Evolutionary conservation across 2,888 invertebrate species (phyloP).

Genomic region (Amphimallon solstitiale): DNA sequence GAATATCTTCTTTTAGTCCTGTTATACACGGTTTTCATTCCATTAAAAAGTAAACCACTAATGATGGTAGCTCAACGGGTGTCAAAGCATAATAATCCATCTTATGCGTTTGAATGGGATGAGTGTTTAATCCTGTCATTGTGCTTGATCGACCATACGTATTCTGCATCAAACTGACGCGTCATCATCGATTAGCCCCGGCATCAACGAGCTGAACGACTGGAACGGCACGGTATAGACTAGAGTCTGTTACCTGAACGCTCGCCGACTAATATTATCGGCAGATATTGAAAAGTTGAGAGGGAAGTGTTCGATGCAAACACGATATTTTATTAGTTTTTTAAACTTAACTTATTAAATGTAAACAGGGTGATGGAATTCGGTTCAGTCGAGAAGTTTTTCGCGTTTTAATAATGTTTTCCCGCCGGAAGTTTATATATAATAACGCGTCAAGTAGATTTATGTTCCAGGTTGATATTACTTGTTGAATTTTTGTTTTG

Average conservation of each 20-base stretch:
- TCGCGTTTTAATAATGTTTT: constrained; percentile 1
- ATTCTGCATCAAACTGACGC: constrained; percentile 18
- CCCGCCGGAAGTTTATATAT: not conserved
- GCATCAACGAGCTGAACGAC: constrained; percentile 44
- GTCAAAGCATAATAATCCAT: constrained; percentile 61
- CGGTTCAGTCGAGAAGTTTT: constrained; percentile 14
- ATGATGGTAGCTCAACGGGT: constrained; percentile 54
- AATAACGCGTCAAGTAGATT: constrained; percentile 13
- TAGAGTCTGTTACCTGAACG: constrained; percentile 49
- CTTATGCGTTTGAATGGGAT: constrained; percentile 61
- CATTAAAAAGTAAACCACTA: constrained; percentile 52
- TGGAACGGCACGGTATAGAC: constrained; percentile 36
- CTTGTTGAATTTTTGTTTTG: too few relatives aligned
- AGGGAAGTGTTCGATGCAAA: constrained; percentile 52
- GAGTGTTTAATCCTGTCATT: constrained; percentile 62
- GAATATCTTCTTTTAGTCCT: constrained; percentile 35
- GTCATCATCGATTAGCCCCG: constrained; percentile 20
- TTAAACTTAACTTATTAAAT: constrained; percentile 45
- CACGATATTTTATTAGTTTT: constrained; percentile 48
- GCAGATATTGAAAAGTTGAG: constrained; percentile 53
- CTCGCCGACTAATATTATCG: constrained; percentile 52
- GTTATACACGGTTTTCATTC: constrained; percentile 37
- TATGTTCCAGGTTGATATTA: not conserved
- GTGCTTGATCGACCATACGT: constrained; percentile 47
- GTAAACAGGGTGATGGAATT: constrained; percentile 39